Evolutionary conservation across 1,140 invertebrate species (phyloP), one percentile per base, ranked within the genome.

Genomic region (Radopholus similis): DNA sequence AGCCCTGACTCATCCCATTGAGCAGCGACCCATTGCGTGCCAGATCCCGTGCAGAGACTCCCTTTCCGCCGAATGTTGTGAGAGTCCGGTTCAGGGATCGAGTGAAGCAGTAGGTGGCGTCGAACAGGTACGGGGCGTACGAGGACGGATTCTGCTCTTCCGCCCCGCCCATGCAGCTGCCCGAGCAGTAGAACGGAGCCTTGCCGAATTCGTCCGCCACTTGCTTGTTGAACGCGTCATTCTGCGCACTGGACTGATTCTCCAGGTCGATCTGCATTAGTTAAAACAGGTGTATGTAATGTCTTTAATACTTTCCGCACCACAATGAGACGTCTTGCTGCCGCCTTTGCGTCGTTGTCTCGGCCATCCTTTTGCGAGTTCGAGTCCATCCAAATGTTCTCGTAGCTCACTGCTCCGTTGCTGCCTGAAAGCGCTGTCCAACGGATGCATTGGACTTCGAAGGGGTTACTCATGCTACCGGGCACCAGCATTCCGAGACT

Each of bases 401-500:
- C 54, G 53, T 66, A 65, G 32, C 56, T 38, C n/a, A 59, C 34
- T 5, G 6, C 26, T n/a, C 57, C 57, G 28, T 59, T 53, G 15
- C 15, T 11, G 15, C 51, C 51, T 30, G 51, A 53, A 53, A 32
- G 35, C 15, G 13, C 51, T 53, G 4, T 30, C 15, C 15, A 49
- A 49, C 28, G 8, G 28, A 21, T 49, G 21, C 28, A 26, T 53
- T 53, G 49, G 13, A n/a, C n/a, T n/a, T n/a, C n/a, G n/a, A n/a
- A n/a, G n/a, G n/a, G n/a, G n/a, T n/a, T n/a, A 35, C 54, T 56
- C 11, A 26, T 35, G 9, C n/a, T n/a, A n/a, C n/a, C n/a, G n/a
- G n/a, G n/a, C n/a, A n/a, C n/a, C n/a, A 74, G 35, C 35, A 63
- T 75, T 57, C 71, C 71, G 54, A 73, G 72, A 51, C 37, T 74